A percentile compares a stretch with the other conserved stretches of the same genome.
Conservation (phyloP, 2,888 invertebrate genomes). For the Mythimna impura region DNA sequence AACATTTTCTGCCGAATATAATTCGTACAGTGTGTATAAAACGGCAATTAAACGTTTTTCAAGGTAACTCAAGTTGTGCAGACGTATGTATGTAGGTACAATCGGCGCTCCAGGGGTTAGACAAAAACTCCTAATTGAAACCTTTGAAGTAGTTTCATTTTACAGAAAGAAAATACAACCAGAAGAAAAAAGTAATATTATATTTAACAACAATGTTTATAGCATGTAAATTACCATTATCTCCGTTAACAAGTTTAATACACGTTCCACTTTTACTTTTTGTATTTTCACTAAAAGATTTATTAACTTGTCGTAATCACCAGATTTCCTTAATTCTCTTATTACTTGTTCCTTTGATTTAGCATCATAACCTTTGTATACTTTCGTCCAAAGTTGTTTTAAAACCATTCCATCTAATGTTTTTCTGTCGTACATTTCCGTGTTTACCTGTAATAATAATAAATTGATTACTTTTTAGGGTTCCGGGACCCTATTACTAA, state of each 20-base stretch:
- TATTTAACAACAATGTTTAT: constrained; percentile 52
- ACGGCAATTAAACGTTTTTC: no score
- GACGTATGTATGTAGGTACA: no score
- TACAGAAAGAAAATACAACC: neutral
- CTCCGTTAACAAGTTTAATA: constrained; percentile 78
- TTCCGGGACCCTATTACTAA: no score
- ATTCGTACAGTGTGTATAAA: no score
- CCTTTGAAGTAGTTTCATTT: neutral
- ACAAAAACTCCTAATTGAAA: no score
- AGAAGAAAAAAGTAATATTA: neutral
- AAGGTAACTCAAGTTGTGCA: no score
- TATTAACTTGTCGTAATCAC: constrained; percentile 80
- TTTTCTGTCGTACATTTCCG: constrained; percentile 73
- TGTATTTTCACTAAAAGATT: constrained; percentile 75
- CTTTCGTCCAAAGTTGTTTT: constrained; percentile 84
- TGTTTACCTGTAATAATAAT: constrained; percentile 67
- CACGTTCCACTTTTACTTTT: constrained; percentile 76
- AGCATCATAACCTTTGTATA: constrained; percentile 75
- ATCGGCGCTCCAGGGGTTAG: no score
- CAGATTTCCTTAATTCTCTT: constrained; percentile 72
- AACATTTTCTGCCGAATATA: no score
- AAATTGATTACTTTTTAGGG: neutral
- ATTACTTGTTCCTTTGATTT: constrained; percentile 80
- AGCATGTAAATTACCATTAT: constrained; percentile 78
- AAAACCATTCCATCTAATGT: constrained; percentile 82